A percentile compares a stretch with the other conserved stretches of the same genome.
Evolutionary conservation across 2,113 vertebrate genomes (phyloP).

Genomic region (Benitochromis conjunctus): DNA sequence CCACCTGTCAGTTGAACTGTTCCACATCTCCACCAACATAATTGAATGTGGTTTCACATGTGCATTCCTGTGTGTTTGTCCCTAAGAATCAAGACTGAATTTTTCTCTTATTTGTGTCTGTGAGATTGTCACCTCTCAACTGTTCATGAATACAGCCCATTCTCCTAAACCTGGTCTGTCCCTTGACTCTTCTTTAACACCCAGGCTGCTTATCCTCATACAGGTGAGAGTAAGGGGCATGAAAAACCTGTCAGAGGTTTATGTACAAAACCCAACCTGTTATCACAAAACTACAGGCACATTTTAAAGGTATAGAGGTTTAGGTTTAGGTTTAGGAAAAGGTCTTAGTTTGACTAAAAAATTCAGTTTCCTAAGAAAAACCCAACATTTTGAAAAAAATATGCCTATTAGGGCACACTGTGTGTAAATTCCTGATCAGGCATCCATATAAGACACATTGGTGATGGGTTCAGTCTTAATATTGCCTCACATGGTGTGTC

Average conservation of each 20-base stretch:
- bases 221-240: not conserved
- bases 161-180: not conserved
- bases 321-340: not conserved
- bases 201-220: not conserved
- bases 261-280: not conserved
- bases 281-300: not conserved
- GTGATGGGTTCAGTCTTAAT: not conserved
- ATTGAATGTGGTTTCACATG: constrained; percentile 15
- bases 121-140: not conserved
- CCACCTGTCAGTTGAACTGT: constrained; percentile 26
- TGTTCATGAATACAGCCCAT: not conserved
- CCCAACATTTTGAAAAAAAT: not conserved
- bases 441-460: not conserved
- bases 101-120: constrained; percentile 2
- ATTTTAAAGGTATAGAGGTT: not conserved
- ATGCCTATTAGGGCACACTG: not conserved
- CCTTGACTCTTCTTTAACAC: not conserved
- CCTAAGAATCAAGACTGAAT: not conserved
- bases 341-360: not conserved
- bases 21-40: not conserved
- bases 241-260: not conserved
- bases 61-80: not conserved
- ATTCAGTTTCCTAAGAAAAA: not conserved
- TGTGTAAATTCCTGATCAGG: not conserved
- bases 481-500: not conserved